phyloP scores from a whole-genome alignment of 2,888 invertebrate genomes.

The Capitulum mitella region DNA sequence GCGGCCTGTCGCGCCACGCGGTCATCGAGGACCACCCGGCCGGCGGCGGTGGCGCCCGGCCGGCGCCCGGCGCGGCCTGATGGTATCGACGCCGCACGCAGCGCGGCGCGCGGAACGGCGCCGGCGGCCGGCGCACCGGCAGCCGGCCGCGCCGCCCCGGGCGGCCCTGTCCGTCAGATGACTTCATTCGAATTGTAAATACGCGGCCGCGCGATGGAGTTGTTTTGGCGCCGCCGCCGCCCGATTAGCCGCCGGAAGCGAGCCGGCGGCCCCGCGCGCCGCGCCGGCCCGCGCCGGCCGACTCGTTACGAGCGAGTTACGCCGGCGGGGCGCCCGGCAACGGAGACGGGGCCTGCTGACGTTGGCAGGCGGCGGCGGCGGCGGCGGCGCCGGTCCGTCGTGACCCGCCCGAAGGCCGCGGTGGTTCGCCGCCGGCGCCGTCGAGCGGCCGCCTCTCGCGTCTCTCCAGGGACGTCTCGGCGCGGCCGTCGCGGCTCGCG shows the following conservation, averaged over 20 bases:
- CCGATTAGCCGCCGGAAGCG: neutral
- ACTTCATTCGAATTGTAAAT: neutral
- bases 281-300: too few relatives aligned
- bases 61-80: neutral
- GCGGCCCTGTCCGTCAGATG: too few relatives aligned
- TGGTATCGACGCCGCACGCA: neutral
- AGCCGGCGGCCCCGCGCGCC: too few relatives aligned
- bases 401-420: too few relatives aligned
- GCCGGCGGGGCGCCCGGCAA: neutral
- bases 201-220: neutral
- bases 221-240: neutral
- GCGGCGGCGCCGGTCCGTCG: too few relatives aligned
- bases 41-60: neutral
- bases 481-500: too few relatives aligned
- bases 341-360: neutral
- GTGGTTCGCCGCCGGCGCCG: too few relatives aligned
- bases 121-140: neutral
- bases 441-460: too few relatives aligned
- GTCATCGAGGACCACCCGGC: neutral
- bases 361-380: too few relatives aligned
- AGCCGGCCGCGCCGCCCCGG: too few relatives aligned
- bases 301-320: neutral
- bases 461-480: too few relatives aligned
- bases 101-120: neutral
- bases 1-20: neutral